These are phyloP conservation scores for Mellilla xanthometata DNA, from an alignment of 2,888 invertebrate species.

Conservation along the genomic window DNA sequence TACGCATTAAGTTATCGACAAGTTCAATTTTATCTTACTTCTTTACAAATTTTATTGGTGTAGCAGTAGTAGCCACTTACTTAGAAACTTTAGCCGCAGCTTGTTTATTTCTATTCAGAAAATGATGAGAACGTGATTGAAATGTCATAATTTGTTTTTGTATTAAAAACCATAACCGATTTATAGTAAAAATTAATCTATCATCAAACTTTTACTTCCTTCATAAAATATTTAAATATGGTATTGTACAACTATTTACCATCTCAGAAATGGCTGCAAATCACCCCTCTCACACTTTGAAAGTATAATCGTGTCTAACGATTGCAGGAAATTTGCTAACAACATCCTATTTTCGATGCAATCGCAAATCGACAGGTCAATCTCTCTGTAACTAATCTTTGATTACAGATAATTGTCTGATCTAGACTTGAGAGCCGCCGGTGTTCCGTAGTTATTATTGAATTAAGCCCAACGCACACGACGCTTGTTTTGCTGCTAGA, in stretches of 20 bases:
- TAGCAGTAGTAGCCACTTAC: too few species aligned
- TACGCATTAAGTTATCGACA: constrained; percentile 16
- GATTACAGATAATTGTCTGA: constrained; percentile 66
- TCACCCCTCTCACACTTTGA: constrained; percentile 34
- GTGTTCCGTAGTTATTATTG: constrained; percentile 73
- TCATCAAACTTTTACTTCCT: constrained; percentile 10
- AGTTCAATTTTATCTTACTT: constrained; percentile 17
- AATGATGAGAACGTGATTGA: too few species aligned
- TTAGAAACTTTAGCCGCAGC: too few species aligned
- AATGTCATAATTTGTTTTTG: too few species aligned
- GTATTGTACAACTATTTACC: constrained; percentile 3
- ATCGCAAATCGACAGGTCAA: constrained; percentile 45
- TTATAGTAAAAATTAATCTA: too few species aligned
- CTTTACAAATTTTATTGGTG: constrained; percentile 3
- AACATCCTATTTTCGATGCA: constrained; percentile 24
- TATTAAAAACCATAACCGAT: too few species aligned
- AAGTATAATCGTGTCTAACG: constrained; percentile 39
- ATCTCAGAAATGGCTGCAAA: constrained; percentile 9
- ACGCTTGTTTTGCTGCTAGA: too few species aligned
- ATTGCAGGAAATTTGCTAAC: constrained; percentile 41
- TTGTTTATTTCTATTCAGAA: too few species aligned
- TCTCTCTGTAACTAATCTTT: constrained; percentile 66
- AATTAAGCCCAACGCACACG: too few species aligned
- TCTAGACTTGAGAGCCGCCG: constrained; percentile 69
- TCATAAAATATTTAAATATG: background rate